phyloP scores from a whole-genome alignment of 2,888 invertebrate species.

The Hydrotaea diabolus region DNA sequence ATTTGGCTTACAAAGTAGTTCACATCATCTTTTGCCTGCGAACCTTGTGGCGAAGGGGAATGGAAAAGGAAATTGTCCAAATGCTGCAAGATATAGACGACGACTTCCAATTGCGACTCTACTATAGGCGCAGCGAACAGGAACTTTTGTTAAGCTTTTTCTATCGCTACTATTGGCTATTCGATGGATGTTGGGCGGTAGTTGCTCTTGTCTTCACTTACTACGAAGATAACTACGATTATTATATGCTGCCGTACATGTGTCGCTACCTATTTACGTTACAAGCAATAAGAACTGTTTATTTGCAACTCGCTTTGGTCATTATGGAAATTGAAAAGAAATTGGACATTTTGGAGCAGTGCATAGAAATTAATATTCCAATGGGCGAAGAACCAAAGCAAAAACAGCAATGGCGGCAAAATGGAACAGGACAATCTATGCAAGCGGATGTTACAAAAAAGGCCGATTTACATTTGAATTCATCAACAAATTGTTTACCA shows the following conservation, averaged over 20 bases:
- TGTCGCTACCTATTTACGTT: constrained; percentile 58
- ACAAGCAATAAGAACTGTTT: constrained; percentile 70
- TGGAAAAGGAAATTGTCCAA: constrained; percentile 56
- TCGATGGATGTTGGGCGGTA: background rate
- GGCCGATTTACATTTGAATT: background rate
- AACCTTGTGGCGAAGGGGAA: constrained; percentile 64
- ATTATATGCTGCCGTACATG: background rate
- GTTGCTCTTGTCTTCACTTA: background rate
- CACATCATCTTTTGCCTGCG: constrained; percentile 66
- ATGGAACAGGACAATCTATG: too few relatives aligned
- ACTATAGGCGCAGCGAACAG: constrained; percentile 1
- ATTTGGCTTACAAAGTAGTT: constrained; percentile 62
- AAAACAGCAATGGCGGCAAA: constrained; percentile 15
- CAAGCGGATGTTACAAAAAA: constrained; percentile 4
- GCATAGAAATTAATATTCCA: constrained; percentile 22
- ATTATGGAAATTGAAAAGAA: constrained; percentile 70
- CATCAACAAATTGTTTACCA: background rate
- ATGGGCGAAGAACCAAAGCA: constrained; percentile 10
- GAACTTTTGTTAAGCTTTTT: background rate
- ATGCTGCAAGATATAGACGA: constrained; percentile 52
- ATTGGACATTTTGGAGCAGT: constrained; percentile 53
- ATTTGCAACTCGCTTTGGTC: constrained; percentile 69
- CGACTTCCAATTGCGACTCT: constrained; percentile 55
- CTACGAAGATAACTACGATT: too few relatives aligned
- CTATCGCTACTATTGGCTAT: constrained; percentile 40